A percentile compares a stretch with the other conserved stretches of the same genome.
phyloP scores from a whole-genome alignment of 2,888 invertebrate genomes.

The Pseudanteris insignis region DNA sequence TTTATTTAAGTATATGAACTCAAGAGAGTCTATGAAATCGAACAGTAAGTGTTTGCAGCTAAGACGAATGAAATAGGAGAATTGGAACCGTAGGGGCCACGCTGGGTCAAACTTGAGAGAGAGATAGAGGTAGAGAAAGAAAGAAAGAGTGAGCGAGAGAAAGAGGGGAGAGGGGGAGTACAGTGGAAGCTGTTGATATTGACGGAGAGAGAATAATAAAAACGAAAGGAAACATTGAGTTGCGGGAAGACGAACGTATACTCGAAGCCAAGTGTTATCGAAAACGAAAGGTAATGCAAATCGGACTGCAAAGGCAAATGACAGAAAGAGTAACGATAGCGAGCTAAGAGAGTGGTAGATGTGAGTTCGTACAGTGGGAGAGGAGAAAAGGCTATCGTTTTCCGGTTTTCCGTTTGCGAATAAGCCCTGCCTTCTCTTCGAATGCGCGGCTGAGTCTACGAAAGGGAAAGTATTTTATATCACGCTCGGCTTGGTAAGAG shows the following conservation, averaged over 20 bases:
- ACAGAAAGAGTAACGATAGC: slow-evolving; percentile 15
- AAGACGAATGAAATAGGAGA: slow-evolving; percentile 28
- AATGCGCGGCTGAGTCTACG: slow-evolving; percentile 48
- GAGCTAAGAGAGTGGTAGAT: no score
- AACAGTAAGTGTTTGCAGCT: no score
- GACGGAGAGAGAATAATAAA: slow-evolving; percentile 18
- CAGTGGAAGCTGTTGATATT: no score
- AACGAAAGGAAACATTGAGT: no score
- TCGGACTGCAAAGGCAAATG: slow-evolving; percentile 24
- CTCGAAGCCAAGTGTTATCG: slow-evolving; percentile 31
- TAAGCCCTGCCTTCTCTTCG: slow-evolving; percentile 46
- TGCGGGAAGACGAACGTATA: slow-evolving; percentile 34
- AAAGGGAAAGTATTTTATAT: slow-evolving; percentile 67
- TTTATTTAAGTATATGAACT: no score
- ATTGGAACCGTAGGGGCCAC: slow-evolving; percentile 19
- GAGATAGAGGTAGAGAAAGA: no score
- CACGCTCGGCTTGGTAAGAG: slow-evolving; percentile 67
- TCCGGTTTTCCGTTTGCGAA: slow-evolving; percentile 60
- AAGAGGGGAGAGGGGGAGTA: slow-evolving; percentile 19
- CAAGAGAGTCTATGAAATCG: no score
- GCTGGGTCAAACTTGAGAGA: slow-evolving; percentile 32
- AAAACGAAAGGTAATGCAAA: slow-evolving; percentile 36
- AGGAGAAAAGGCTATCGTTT: slow-evolving; percentile 55
- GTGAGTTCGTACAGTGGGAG: slow-evolving; percentile 45
- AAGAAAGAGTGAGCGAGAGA: no score